Evolutionary conservation across 1,140 invertebrate genomes (phyloP), one percentile per base, ranked within the genome.

Genomic region (Lepeophtheirus salmonis): DNA sequence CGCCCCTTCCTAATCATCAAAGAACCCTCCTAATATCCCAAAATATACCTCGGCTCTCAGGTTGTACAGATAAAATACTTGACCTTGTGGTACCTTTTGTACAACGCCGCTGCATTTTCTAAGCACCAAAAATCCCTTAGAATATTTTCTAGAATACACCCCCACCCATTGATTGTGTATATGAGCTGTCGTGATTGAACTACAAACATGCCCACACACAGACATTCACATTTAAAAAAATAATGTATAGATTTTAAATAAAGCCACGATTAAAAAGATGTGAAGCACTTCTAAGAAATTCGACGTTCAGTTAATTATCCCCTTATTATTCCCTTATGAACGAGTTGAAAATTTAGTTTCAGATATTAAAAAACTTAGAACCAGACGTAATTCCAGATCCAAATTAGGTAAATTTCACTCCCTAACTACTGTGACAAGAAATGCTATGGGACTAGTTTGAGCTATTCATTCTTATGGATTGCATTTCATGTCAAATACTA

Each of bases 161-260:
- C n/a, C n/a, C n/a, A n/a, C n/a, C n/a, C n/a, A n/a, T n/a, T n/a
- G n/a, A n/a, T n/a, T n/a, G n/a, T n/a, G n/a, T 83, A 92, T 74
- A 73, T 99, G 48, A 96, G 96, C 70, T 94, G 94, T 0, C 89
- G 98, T 64, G 89, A 89, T 94, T 89, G 70, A 90, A 89, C 0
- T 98, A 97, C 73, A 90, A 95, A 72, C 97, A 95, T 73, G 74
- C 98, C 49, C 79, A 84, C 62, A 83, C 91, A 62, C 96, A 97
- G 71, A 86, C 98, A 65, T 84, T 84, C 64, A 83, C 83, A 2
- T 95, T 98, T 70, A 97, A 92, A 1, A 91, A 97, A 71, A 97
- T 97, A 71, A 79, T 99, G 65, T 97, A 85, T 70, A 91, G 98
- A 72, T 95, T 98, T 72, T 90, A 95, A 66, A 96, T 99, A 55